Evolutionary conservation across 2,113 vertebrate genomes (phyloP).

Genomic region (Brachypodius melanocephalos): DNA sequence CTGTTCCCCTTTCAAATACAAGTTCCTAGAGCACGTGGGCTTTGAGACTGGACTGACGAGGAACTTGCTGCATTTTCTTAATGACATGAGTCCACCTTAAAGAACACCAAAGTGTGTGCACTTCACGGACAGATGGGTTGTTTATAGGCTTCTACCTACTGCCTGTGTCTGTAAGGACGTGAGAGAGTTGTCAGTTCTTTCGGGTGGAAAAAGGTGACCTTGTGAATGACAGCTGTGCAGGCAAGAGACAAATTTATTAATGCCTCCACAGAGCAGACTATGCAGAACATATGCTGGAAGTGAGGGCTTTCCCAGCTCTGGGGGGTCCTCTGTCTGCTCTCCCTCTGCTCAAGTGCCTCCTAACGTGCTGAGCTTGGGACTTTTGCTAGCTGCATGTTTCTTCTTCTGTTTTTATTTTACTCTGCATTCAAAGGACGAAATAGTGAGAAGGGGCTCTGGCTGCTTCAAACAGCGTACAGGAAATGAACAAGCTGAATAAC

Average conservation of each 20-base stretch:
- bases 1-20: not conserved
- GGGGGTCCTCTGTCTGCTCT: not conserved
- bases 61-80: not conserved
- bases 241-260: not conserved
- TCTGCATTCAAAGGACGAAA: constrained; percentile 31
- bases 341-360: not conserved
- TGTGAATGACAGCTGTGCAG: not conserved
- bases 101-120: accelerated
- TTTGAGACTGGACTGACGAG: not conserved
- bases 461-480: not conserved
- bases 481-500: constrained; percentile 12
- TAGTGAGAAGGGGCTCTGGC: not conserved
- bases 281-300: not conserved
- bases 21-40: not conserved
- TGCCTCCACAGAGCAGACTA: not conserved
- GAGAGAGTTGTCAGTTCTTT: not conserved
- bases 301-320: not conserved
- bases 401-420: constrained; percentile 48
- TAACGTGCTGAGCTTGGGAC: constrained; percentile 3
- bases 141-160: not conserved
- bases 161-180: not conserved
- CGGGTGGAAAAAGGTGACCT: not conserved
- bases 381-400: not conserved
- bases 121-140: not conserved
- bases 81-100: not conserved